Percentiles rank a stretch among this genome's conserved stretches.
Conservation (phyloP, 2,888 invertebrate species). For the Luffia ferchaultella region DNA sequence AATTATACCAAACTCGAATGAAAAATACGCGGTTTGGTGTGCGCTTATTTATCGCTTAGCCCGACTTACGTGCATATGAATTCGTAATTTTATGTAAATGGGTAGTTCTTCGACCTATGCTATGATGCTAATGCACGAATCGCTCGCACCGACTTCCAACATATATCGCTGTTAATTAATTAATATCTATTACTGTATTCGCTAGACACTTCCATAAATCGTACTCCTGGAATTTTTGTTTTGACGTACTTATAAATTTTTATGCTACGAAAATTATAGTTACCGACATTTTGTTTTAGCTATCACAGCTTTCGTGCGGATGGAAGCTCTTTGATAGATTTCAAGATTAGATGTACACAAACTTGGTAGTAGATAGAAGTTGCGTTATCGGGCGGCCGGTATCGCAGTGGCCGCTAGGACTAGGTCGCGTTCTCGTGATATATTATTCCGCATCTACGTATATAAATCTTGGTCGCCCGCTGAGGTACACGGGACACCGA, state of each 20-base stretch:
- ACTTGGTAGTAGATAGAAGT: too few species aligned
- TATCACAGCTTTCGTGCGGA: too few species aligned
- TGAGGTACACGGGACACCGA: slow-evolving; percentile 63
- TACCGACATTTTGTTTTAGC: too few species aligned
- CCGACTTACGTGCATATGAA: slow-evolving; percentile 41
- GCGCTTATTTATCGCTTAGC: slow-evolving; percentile 54
- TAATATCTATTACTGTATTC: too few species aligned
- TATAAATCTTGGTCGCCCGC: slow-evolving; percentile 66
- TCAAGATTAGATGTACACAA: too few species aligned
- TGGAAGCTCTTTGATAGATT: too few species aligned
- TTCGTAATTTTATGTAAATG: slow-evolving; percentile 39
- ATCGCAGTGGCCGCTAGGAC: slow-evolving; percentile 35
- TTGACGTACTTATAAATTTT: too few species aligned
- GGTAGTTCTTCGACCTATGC: neutral
- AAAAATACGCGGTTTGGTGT: slow-evolving; percentile 59
- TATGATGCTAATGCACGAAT: neutral
- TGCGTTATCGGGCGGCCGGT: neutral
- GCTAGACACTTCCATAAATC: too few species aligned
- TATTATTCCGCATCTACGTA: slow-evolving; percentile 61
- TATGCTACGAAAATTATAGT: too few species aligned
- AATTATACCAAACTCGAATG: slow-evolving; percentile 59
- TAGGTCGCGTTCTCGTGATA: slow-evolving; percentile 65
- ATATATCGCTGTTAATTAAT: neutral
- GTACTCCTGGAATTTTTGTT: too few species aligned
- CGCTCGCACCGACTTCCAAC: neutral